Percentiles rank a stretch among this genome's conserved stretches.
These are phyloP conservation scores for Archips crataeganus DNA, from an alignment of 2,888 invertebrate genomes.

Conservation along the genomic window DNA sequence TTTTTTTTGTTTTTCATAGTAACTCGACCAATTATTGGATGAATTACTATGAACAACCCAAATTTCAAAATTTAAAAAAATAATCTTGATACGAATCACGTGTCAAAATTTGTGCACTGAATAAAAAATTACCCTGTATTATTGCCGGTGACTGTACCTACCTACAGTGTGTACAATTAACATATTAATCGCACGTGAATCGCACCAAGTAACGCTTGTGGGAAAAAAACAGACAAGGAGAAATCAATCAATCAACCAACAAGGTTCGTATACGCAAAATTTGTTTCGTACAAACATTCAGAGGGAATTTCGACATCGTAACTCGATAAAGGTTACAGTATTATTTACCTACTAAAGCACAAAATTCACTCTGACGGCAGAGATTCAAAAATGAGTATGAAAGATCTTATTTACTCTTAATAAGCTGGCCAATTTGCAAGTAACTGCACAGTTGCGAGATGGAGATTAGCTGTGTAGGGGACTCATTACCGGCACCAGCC, in stretches of 20 bases:
- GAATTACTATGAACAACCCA: no score
- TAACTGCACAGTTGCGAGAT: constrained; percentile 34
- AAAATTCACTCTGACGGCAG: not conserved
- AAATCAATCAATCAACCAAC: constrained; percentile 2
- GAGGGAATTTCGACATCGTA: not conserved
- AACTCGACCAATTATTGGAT: no score
- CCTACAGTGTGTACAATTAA: no score
- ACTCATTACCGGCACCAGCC: constrained; percentile 36
- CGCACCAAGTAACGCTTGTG: not conserved
- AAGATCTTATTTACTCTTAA: constrained; percentile 27
- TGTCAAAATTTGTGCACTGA: no score
- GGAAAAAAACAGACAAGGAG: not conserved
- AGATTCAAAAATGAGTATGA: constrained; percentile 11
- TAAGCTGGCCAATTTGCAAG: constrained; percentile 41
- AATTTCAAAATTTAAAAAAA: no score
- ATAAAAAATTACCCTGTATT: no score
- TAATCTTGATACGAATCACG: no score
- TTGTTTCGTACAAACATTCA: not conserved
- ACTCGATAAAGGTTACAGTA: not conserved
- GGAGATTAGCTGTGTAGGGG: constrained; percentile 39
- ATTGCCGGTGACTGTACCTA: no score
- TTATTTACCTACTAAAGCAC: not conserved
- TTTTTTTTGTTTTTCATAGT: no score
- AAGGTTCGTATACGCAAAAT: not conserved
- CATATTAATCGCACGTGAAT: no score